Conservation (phyloP, 2,113 vertebrate species). For the Chaetorhynchus papuensis region DNA sequence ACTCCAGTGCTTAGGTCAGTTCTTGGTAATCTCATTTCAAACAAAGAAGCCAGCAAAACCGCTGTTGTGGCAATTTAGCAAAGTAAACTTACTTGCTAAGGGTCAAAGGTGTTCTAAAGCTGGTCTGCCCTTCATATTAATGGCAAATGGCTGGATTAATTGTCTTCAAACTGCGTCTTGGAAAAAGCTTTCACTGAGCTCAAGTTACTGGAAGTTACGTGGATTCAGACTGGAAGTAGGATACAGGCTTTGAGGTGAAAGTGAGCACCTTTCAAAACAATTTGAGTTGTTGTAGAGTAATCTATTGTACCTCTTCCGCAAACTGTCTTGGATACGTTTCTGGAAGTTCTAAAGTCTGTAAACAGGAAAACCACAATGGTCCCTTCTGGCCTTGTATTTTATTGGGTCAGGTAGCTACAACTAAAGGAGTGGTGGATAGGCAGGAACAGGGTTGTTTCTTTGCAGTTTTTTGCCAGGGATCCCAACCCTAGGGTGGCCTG, state of each 20-base stretch:
- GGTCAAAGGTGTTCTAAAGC: not conserved
- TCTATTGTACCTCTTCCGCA: not conserved
- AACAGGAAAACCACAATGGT: not conserved
- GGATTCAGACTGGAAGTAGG: not conserved
- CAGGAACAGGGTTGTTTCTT: slow-evolving; percentile 4
- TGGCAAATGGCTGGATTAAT: not conserved
- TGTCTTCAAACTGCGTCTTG: not conserved
- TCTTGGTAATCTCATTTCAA: not conserved
- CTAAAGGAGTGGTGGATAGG: not conserved
- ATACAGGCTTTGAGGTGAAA: not conserved
- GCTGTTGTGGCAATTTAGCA: not conserved
- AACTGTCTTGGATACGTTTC: not conserved
- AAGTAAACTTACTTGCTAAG: not conserved
- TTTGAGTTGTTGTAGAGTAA: not conserved
- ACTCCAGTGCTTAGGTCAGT: not conserved
- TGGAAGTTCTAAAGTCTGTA: not conserved
- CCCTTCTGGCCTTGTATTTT: not conserved
- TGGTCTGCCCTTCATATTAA: not conserved
- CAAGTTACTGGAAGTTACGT: not conserved
- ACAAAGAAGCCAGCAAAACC: not conserved
- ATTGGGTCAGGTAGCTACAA: not conserved
- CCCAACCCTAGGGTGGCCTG: not conserved
- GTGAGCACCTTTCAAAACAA: not conserved
- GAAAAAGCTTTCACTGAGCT: not conserved
- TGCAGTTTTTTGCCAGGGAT: not conserved